Conservation (phyloP, 2,888 invertebrate species). For the Orthosia incerta region DNA sequence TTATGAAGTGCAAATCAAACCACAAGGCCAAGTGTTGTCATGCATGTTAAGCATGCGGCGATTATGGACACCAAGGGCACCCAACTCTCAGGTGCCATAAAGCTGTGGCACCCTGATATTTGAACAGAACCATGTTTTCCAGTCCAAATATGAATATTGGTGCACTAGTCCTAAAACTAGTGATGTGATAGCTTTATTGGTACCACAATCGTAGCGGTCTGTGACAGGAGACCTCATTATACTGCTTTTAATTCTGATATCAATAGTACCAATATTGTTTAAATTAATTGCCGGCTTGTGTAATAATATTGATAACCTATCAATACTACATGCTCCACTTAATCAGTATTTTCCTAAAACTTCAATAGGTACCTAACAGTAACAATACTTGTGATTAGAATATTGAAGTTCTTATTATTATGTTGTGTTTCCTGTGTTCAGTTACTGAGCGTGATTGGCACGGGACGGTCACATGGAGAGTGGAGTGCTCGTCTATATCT, state of each 20-base stretch:
- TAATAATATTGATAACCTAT: constrained; percentile 25
- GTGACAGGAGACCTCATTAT: constrained; percentile 1
- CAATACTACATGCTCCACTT: background rate
- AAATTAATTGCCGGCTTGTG: constrained; percentile 9
- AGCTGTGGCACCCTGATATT: background rate
- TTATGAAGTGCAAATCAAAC: background rate
- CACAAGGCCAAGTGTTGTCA: background rate
- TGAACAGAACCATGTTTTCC: background rate
- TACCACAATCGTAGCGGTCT: background rate
- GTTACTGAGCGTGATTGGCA: constrained; percentile 1
- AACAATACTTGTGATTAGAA: background rate
- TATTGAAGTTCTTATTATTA: background rate
- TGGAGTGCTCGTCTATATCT: background rate
- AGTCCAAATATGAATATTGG: no score
- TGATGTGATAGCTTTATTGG: constrained; percentile 9
- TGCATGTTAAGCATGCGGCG: background rate
- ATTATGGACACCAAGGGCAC: background rate
- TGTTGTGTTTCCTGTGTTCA: constrained; percentile 15
- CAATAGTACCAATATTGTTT: background rate
- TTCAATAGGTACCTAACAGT: background rate
- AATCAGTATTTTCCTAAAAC: background rate
- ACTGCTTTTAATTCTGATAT: constrained; percentile 17
- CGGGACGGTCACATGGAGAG: constrained; percentile 5
- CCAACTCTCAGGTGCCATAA: background rate
- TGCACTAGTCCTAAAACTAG: background rate